Evolutionary conservation across 2,888 invertebrate species (phyloP).

Genomic region (Ariolimax columbianus): DNA sequence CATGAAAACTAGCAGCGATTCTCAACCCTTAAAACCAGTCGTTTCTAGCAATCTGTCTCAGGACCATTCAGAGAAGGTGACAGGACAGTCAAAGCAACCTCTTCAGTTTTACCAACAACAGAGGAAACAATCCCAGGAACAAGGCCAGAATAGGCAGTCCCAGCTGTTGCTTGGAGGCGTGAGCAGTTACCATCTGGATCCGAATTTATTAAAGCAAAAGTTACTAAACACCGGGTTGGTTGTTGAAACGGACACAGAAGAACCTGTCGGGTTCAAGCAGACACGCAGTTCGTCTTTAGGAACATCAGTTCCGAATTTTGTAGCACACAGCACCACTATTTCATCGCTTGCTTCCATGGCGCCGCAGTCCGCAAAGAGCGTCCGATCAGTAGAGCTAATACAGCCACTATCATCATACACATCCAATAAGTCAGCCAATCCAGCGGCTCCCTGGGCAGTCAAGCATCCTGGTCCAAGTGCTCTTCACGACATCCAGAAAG

Average conservation of each 20-base stretch:
- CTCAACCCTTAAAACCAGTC: neutral
- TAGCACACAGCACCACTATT: neutral
- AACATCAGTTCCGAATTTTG: neutral
- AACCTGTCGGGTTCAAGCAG: neutral
- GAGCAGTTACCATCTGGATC: constrained; percentile 71
- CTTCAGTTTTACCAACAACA: constrained; percentile 53
- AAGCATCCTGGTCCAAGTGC: constrained; percentile 41
- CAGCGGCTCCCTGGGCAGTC: neutral
- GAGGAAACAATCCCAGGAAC: constrained; percentile 13
- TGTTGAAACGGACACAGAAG: constrained; percentile 54
- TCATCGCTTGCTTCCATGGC: neutral
- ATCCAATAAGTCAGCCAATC: neutral
- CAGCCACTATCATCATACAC: neutral
- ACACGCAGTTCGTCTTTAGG: constrained; percentile 18
- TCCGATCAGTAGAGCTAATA: neutral
- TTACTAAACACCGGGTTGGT: constrained; percentile 71
- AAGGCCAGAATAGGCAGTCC: constrained; percentile 40
- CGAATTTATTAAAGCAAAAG: constrained; percentile 68
- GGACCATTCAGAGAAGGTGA: constrained; percentile 2
- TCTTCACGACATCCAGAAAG: constrained; percentile 46
- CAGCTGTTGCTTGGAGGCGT: constrained; percentile 16
- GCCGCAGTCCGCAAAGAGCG: neutral
- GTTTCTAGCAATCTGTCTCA: neutral
- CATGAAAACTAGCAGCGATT: constrained; percentile 14
- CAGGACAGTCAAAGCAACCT: constrained; percentile 59